Base-by-base conservation (phyloP, 2,888 invertebrate species). In the Branchellion lobata region DNA sequence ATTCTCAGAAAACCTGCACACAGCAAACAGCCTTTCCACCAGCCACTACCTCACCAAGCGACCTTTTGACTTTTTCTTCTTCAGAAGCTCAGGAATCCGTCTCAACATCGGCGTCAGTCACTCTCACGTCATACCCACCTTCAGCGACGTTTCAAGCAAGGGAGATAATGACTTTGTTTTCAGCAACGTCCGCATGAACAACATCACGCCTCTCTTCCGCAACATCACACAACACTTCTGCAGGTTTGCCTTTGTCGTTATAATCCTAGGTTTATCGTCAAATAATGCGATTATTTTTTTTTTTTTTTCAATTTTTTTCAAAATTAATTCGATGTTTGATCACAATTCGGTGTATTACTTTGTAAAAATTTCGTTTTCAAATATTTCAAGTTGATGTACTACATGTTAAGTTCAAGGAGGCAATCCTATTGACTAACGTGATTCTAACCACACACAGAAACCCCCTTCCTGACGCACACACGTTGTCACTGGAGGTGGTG, bases 51-150 rank as follows among this genome's bases (percentile, higher is more conserved):
- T 85, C 53, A 84, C 86, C 36, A 85, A 83, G 84, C 86, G 85
- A 80, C 81, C 84, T 24, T 81, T 85, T 80, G 84, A 85, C 81
- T 86, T 86, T 81, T 84, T 84, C 34, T 86, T 85, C 84, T 82
- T 84, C 72, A 83, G 86, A 31, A 84, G 84, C 11, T 85, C 86
- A 11, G 65, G 57, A 1, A 82, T 87, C 33, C 61, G 85, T 81
- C 83, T 87, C 40, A 85, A 84, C 74, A 83, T 86, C 73, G 84
- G 85, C 53, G 84, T 86, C 14, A 83, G 85, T 3, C 84, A 85
- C 24, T 84, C 86, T 3, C 85, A 84, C 82, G 82, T 86, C 65
- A 83, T 87, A 24, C 87, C 87, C 0, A 84, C 85, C 75, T 87
- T 86, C 81, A 84, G 84, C n/a, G 86, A 86, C 80, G 81, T 86